Percentiles rank a stretch among this genome's conserved stretches.
phyloP scores from a whole-genome alignment of 2,888 invertebrate species.

The Andrena flavipes region DNA sequence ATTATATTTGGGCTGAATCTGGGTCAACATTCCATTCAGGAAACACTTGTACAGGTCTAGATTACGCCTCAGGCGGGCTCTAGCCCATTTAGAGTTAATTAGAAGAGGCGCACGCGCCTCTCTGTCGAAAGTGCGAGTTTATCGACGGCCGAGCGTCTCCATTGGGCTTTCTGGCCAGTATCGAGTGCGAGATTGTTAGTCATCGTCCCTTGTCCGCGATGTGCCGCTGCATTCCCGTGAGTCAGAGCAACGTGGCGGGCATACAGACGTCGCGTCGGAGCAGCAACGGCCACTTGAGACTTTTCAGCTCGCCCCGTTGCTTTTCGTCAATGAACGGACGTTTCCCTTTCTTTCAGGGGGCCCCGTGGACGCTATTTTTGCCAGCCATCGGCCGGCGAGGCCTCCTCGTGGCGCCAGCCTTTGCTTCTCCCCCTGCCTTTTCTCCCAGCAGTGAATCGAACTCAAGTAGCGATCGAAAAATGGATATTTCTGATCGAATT shows the following conservation, averaged over 20 bases:
- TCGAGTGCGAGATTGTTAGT: slow-evolving; percentile 17
- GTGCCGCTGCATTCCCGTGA: slow-evolving; percentile 16
- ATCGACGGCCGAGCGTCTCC: slow-evolving; percentile 4
- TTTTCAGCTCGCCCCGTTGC: slow-evolving; percentile 35
- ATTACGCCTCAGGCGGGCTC: background rate
- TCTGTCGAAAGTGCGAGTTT: slow-evolving; percentile 26
- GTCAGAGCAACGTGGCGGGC: slow-evolving; percentile 31
- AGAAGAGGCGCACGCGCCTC: slow-evolving; percentile 1
- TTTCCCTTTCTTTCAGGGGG: slow-evolving; percentile 38
- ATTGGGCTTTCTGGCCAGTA: slow-evolving; percentile 12
- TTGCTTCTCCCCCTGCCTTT: background rate
- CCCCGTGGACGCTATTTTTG: slow-evolving; percentile 34
- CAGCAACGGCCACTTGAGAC: slow-evolving; percentile 29
- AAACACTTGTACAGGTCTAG: background rate
- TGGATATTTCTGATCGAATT: no score
- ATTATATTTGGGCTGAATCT: background rate
- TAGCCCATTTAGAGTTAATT: background rate
- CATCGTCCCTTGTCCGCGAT: slow-evolving; percentile 12
- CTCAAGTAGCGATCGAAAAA: background rate
- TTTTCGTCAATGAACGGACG: slow-evolving; percentile 56
- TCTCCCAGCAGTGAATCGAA: slow-evolving; percentile 2
- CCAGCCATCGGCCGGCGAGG: background rate
- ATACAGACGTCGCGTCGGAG: slow-evolving; percentile 1
- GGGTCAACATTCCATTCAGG: background rate
- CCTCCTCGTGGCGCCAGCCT: slow-evolving; percentile 3